These are phyloP conservation scores for Natator depressus DNA, from an alignment of 2,113 vertebrate genomes.

Conservation along the genomic window DNA sequence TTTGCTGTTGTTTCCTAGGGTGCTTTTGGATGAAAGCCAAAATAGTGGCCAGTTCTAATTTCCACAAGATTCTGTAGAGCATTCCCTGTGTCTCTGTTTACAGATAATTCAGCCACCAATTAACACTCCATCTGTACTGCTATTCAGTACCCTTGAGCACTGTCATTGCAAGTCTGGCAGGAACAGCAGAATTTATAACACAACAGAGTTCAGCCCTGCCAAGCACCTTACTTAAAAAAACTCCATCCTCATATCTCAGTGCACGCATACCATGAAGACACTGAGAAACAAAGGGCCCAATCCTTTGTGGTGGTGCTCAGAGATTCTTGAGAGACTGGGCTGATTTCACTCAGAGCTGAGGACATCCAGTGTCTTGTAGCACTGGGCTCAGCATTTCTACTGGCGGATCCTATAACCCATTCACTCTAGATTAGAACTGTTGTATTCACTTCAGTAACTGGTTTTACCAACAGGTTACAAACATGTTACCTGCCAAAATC, in stretches of 20 bases:
- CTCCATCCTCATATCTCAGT: accelerated
- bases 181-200: not conserved
- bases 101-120: not conserved
- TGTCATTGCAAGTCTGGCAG: accelerated
- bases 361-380: accelerated
- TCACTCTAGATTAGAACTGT: accelerated
- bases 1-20: not conserved
- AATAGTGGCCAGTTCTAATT: not conserved
- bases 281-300: accelerated
- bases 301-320: not conserved
- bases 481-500: not conserved
- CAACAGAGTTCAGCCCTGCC: not conserved
- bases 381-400: accelerated
- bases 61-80: not conserved
- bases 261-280: accelerated
- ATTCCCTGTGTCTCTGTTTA: not conserved
- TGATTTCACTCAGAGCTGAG: accelerated
- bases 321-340: accelerated
- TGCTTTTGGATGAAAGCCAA: not conserved
- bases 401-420: not conserved
- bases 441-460: not conserved
- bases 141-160: not conserved
- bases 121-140: not conserved
- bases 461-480: not conserved
- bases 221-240: accelerated